phyloP scores from a whole-genome alignment of 2,888 invertebrate species.

The Caenorhabditis japonica region DNA sequence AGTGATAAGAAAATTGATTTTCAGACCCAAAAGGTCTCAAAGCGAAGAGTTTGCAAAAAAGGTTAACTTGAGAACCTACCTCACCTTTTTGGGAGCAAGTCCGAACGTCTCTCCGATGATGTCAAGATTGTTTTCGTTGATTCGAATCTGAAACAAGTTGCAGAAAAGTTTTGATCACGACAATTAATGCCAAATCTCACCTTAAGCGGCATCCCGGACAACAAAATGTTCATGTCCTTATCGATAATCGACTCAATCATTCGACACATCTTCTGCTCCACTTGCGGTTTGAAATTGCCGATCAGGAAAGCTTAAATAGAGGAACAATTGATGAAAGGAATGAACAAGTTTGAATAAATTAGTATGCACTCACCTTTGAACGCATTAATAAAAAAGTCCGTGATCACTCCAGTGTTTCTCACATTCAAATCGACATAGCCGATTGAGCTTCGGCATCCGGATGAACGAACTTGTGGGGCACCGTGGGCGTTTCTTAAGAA shows the following conservation, averaged over 20 bases:
- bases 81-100: constrained; percentile 51
- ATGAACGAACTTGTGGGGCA: constrained; percentile 74
- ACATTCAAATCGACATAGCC: constrained; percentile 77
- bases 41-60: too few species aligned
- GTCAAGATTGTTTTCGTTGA: constrained; percentile 75
- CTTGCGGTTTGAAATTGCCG: constrained; percentile 76
- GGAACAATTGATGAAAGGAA: constrained; percentile 8
- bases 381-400: constrained; percentile 76
- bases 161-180: not conserved
- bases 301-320: constrained; percentile 71
- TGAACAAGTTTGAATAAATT: not conserved
- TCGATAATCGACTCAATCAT: constrained; percentile 76
- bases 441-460: constrained; percentile 70
- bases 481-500: constrained; percentile 72
- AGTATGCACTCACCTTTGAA: constrained; percentile 67
- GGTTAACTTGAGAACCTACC: constrained; percentile 35
- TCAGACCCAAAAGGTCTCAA: too few species aligned
- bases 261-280: constrained; percentile 75
- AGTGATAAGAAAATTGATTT: too few species aligned
- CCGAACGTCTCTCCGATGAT: constrained; percentile 69
- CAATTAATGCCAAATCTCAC: constrained; percentile 44
- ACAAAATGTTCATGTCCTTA: constrained; percentile 73
- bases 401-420: constrained; percentile 75
- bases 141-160: constrained; percentile 63
- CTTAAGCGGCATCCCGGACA: constrained; percentile 75